Percentiles rank a stretch among this genome's conserved stretches.
Evolutionary conservation across 92 coral and sea anemone genomes (phyloP).

Genomic region (Porites divaricata): DNA sequence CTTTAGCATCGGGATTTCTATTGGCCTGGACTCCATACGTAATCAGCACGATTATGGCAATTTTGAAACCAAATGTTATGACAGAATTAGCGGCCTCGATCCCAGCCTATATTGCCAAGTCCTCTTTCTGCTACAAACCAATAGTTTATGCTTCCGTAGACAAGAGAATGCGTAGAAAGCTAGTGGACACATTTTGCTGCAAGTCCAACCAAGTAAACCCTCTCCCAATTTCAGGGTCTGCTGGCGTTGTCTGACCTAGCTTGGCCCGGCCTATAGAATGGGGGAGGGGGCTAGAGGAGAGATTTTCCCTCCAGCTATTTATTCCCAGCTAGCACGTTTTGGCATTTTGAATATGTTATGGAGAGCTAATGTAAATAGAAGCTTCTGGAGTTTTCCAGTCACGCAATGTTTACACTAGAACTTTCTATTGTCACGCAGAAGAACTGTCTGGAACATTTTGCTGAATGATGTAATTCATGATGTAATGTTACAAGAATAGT

Average conservation of each 20-base stretch:
- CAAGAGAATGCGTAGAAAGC: slow-evolving; percentile 24
- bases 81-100: slow-evolving; percentile 33
- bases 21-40: slow-evolving; percentile 51
- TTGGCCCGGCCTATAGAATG: too few species aligned
- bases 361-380: too few species aligned
- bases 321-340: too few species aligned
- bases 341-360: too few species aligned
- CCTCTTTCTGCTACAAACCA: slow-evolving; percentile 49
- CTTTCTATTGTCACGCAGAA: too few species aligned
- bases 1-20: slow-evolving; percentile 24
- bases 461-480: too few species aligned
- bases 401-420: too few species aligned
- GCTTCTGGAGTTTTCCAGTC: too few species aligned
- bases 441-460: too few species aligned
- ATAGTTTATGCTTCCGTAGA: slow-evolving; percentile 19
- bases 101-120: slow-evolving; percentile 51
- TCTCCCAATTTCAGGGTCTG: background rate
- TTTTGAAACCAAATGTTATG: slow-evolving; percentile 4
- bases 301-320: too few species aligned
- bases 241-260: background rate
- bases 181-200: slow-evolving; percentile 2
- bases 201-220: background rate
- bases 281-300: too few species aligned
- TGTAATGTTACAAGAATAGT: too few species aligned
- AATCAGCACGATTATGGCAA: slow-evolving; percentile 9